Conservation (phyloP, 2,797 vertebrate genomes). For the Falco peregrinus region DNA sequence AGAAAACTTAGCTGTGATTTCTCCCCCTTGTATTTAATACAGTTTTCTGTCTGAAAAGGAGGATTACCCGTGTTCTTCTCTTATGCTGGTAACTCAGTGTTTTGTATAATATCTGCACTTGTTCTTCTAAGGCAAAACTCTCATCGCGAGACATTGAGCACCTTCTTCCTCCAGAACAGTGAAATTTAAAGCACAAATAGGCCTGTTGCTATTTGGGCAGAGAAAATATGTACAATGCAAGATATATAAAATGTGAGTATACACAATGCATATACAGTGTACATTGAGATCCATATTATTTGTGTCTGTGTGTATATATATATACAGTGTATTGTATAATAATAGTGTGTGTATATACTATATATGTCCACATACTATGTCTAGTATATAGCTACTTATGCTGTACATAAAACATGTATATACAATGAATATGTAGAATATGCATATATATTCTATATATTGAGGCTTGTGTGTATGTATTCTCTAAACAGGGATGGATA, state of each 20-base stretch:
- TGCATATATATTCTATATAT: slow-evolving; percentile 39
- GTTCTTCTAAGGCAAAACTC: neutral
- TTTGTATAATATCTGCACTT: neutral
- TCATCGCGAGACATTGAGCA: neutral
- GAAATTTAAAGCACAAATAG: slow-evolving; percentile 43
- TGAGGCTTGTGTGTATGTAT: neutral
- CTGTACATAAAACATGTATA: slow-evolving; percentile 60
- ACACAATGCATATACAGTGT: slow-evolving; percentile 20
- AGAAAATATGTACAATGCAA: neutral
- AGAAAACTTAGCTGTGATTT: neutral
- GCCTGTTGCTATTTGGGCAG: neutral
- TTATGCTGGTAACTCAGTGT: neutral
- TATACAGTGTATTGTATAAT: slow-evolving; percentile 40
- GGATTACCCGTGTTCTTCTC: neutral
- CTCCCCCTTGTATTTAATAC: neutral
- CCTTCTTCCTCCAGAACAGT: slow-evolving; percentile 35
- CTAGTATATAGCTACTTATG: neutral
- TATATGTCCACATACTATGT: neutral
- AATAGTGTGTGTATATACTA: slow-evolving; percentile 46
- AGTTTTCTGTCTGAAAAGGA: neutral
- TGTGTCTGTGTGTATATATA: neutral
- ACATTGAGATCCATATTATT: slow-evolving; percentile 15
- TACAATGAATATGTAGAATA: slow-evolving; percentile 53
- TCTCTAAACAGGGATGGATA: neutral
- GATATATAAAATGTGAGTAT: slow-evolving; percentile 18